Percentiles rank a stretch among this genome's conserved stretches.
These are phyloP conservation scores for Pyrrhia umbra DNA, from an alignment of 2,888 invertebrate genomes.

Conservation along the genomic window DNA sequence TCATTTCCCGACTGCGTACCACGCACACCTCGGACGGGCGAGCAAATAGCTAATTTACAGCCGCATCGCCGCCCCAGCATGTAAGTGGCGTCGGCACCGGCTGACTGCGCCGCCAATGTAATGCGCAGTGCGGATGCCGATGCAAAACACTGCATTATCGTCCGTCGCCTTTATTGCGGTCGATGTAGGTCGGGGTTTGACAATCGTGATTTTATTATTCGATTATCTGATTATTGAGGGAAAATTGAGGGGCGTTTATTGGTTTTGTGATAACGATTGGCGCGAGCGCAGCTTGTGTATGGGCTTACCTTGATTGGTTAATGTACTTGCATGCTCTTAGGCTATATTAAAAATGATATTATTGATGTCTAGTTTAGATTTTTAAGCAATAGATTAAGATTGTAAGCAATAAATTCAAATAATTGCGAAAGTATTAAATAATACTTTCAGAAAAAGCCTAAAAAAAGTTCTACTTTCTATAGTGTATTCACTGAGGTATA, in stretches of 20 bases:
- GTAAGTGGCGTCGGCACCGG: conserved; percentile 51
- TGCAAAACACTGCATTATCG: conserved; percentile 70
- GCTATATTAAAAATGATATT: neutral
- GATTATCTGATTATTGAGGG: neutral
- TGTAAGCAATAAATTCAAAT: no score
- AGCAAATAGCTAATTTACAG: conserved; percentile 51
- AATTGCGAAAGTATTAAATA: no score
- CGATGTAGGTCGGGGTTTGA: conserved; percentile 25
- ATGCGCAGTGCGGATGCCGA: conserved; percentile 72
- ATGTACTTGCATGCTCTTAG: neutral
- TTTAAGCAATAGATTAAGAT: no score
- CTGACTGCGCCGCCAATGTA: conserved; percentile 63
- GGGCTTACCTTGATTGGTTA: neutral
- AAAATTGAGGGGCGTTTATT: neutral
- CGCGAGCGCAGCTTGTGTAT: conserved; percentile 29
- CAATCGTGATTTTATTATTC: conserved; percentile 15
- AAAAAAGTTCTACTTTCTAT: no score
- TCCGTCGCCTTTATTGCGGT: conserved; percentile 48
- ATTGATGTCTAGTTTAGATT: neutral
- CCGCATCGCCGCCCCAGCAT: conserved; percentile 43
- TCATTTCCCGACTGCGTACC: conserved; percentile 17
- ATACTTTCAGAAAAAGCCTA: no score
- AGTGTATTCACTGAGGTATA: no score
- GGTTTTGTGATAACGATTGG: neutral
- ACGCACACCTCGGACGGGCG: conserved; percentile 28